These are phyloP conservation scores for Epinephelus lanceolatus DNA, from an alignment of 2,113 vertebrate species.

Conservation along the genomic window DNA sequence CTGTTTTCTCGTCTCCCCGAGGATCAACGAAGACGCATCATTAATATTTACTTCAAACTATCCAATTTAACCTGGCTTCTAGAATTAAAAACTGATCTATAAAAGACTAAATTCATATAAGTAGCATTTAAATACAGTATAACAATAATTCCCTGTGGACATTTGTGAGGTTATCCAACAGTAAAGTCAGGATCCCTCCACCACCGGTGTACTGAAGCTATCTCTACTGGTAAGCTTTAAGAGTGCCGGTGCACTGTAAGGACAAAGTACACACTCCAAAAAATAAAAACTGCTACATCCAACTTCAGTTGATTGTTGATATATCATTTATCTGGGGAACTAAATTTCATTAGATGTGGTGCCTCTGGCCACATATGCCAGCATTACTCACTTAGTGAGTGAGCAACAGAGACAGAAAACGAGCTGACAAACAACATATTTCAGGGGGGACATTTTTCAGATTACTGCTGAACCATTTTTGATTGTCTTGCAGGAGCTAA, in stretches of 20 bases:
- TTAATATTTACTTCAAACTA: background rate
- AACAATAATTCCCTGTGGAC: background rate
- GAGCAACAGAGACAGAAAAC: background rate
- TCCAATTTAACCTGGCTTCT: background rate
- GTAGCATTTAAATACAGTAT: background rate
- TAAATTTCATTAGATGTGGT: background rate
- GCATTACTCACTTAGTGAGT: conserved; percentile 5
- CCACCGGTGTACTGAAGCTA: background rate
- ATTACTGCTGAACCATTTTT: conserved; percentile 25
- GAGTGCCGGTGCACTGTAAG: background rate
- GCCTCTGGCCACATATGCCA: background rate
- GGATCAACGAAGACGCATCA: no score
- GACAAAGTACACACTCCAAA: background rate
- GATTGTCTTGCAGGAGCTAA: conserved; percentile 41
- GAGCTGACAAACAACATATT: conserved; percentile 24
- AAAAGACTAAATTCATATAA: background rate
- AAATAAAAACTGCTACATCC: background rate
- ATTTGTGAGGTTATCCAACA: background rate
- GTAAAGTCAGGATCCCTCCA: background rate
- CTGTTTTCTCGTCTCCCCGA: no score
- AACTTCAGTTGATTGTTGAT: background rate
- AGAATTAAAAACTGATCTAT: background rate
- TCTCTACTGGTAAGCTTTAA: background rate
- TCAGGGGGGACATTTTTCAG: conserved; percentile 24
- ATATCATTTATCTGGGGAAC: background rate